Base-by-base conservation (phyloP, 2,888 invertebrate species). In the Shargacucullia verbasci region DNA sequence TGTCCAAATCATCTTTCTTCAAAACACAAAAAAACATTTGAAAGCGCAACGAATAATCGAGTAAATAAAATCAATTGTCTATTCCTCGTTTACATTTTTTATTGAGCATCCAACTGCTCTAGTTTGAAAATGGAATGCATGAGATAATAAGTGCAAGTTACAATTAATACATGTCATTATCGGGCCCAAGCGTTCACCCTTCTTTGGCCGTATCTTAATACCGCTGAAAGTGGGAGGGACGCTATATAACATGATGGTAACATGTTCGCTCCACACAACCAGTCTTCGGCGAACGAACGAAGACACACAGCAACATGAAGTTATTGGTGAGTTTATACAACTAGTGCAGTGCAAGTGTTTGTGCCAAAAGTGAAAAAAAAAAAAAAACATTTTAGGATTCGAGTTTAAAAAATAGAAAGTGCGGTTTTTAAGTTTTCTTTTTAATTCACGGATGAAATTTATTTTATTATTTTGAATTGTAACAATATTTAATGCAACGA, bases 241-340 rank as follows among this genome's bases (percentile, higher is more conserved):
- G 49, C 86, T 93, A 94, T 94, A 94, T 85, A 93, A 85, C 77
- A 57, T 79, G 83, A 75, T 79, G 76, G 78, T 76, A 70, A 79
- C 80, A 73, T 72, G 67, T 66, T 66, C 72, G 71, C 77, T 75
- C 77, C 84, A 89, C 89, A 91, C 91, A 92, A 90, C 92, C 91
- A 91, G 92, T 92, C 92, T 93, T 92, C 94, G 92, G 87, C 91
- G 79, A 78, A 70, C 79, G 78, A 81, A 84, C 91, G 92, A 86
- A 90, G 92, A 92, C 90, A 76, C 83, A 77, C 79, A 87, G 88
- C 93, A 91, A 90, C 91, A 93, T 94, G 94, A 94, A 94, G 92
- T 84, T 87, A 80, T 88, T 89, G 94, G 94, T 94, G 88, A 94
- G 94, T 92, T 69, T 43, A 72, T 59, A 63, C 64, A 73, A 62